Percentiles rank a stretch among this genome's conserved stretches.
Evolutionary conservation across 2,888 invertebrate genomes (phyloP).

Genomic region (Myopa testacea): DNA sequence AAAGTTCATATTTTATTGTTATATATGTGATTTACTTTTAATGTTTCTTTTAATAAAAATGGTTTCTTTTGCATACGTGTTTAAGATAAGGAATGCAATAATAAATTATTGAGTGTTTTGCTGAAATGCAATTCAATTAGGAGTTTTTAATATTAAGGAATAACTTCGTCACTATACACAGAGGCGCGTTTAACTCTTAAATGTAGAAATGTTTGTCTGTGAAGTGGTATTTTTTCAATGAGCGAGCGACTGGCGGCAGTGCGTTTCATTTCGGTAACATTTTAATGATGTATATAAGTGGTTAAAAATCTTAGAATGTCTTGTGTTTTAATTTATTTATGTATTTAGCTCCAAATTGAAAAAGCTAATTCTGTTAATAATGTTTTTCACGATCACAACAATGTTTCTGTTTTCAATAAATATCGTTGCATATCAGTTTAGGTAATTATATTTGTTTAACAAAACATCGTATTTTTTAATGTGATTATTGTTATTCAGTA

Average conservation of each 20-base stretch:
- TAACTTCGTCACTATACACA: too few relatives aligned
- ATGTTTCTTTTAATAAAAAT: too few relatives aligned
- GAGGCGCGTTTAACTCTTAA: background rate
- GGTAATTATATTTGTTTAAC: background rate
- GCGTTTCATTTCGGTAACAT: background rate
- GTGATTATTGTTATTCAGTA: background rate
- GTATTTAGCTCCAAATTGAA: background rate
- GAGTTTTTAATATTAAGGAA: too few relatives aligned
- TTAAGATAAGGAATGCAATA: too few relatives aligned
- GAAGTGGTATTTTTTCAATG: background rate
- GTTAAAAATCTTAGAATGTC: background rate
- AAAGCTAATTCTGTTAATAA: background rate
- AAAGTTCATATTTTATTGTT: too few relatives aligned
- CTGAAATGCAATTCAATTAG: too few relatives aligned
- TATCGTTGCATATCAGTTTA: background rate
- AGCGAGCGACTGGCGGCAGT: slow-evolving; percentile 23
- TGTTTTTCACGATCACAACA: background rate
- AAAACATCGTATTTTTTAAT: background rate
- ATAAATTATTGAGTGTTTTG: too few relatives aligned
- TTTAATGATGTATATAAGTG: background rate
- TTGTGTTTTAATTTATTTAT: background rate
- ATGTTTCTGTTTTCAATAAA: slow-evolving; percentile 4
- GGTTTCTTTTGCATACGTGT: too few relatives aligned
- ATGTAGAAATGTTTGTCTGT: background rate
- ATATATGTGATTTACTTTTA: too few relatives aligned